phyloP scores from a whole-genome alignment of 2,797 vertebrate species.

The Botia almorhae region DNA sequence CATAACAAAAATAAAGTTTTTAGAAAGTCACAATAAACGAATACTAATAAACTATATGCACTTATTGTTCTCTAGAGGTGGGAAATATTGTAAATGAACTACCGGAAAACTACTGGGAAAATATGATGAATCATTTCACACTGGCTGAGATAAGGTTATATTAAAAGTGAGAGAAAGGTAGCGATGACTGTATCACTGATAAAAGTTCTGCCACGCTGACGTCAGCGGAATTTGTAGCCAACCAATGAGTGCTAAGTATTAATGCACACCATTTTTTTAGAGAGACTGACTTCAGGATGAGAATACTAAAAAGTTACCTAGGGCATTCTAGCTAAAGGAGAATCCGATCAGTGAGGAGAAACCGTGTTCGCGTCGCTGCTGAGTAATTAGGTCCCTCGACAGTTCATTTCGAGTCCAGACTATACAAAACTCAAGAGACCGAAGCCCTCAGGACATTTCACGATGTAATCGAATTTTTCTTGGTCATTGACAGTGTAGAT shows the following conservation, averaged over 20 bases:
- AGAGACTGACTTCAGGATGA: conserved; percentile 27
- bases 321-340: conserved; percentile 38
- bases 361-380: conserved; percentile 27
- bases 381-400: conserved; percentile 61
- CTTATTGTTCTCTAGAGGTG: not conserved
- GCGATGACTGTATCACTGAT: conserved; percentile 17
- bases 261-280: conserved; percentile 12
- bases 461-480: not conserved
- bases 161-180: conserved; percentile 18
- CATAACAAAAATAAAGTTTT: too few species aligned
- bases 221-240: conserved; percentile 44
- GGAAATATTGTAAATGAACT: not conserved
- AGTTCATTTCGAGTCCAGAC: conserved; percentile 51
- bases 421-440: conserved; percentile 30
- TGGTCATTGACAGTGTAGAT: not conserved
- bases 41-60: not conserved
- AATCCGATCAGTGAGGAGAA: conserved; percentile 29
- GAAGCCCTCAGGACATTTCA: conserved; percentile 12
- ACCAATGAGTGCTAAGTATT: conserved; percentile 38
- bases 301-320: conserved; percentile 34
- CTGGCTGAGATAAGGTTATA: conserved; percentile 21
- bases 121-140: not conserved
- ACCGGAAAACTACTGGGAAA: not conserved
- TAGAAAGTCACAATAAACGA: not conserved
- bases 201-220: conserved; percentile 41